Evolutionary conservation across 2,888 invertebrate species (phyloP), one percentile per base, ranked within the genome.

Genomic region (Platycheirus rosarum): DNA sequence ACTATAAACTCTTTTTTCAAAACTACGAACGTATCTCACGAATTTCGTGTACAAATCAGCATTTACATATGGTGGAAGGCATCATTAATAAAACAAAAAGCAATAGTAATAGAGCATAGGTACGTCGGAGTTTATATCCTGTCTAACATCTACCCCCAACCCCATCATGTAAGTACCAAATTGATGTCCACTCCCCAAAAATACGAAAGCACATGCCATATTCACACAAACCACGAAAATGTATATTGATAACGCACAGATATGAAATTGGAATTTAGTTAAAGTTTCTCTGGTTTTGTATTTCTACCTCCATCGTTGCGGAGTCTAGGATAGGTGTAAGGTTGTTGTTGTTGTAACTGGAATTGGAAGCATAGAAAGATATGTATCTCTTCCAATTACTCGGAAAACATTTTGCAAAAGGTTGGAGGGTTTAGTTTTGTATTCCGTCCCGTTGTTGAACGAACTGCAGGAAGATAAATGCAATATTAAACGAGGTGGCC

Each of bases 1-100:
- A 49, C 65, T 46, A n/a, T 62, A 51, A 1, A 57, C 4, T 1
- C 9, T 35, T 23, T 11, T 37, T 37, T 20, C 7, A 0, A 14
- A 9, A n/a, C 14, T 32, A 13, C 13, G 26, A 63, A 14, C 18
- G 9, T 69, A 37, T 51, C 65, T 46, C 48, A 68, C 48, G 49
- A 77, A 77, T 63, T 77, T 62, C 77, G 76, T 82, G 63, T 73
- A 73, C 71, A 44, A 77, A 82, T 76, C 82, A 82, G 63, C 76
- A 76, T 82, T 73, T 82, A 82, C 77, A 77, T 77, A 69, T 60
- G 62, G 62, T 46, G 37, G 55, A 77, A 29, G 49, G 66, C 70
- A 71, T 73, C 77, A 82, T 77, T 82, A 77, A 82, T 76, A 77
- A 82, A 82, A 77, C 80, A 82, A 73, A 70, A 77, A 55, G 62